Base-by-base conservation (phyloP, 2,888 invertebrate species). In the Laspeyria flexula region DNA sequence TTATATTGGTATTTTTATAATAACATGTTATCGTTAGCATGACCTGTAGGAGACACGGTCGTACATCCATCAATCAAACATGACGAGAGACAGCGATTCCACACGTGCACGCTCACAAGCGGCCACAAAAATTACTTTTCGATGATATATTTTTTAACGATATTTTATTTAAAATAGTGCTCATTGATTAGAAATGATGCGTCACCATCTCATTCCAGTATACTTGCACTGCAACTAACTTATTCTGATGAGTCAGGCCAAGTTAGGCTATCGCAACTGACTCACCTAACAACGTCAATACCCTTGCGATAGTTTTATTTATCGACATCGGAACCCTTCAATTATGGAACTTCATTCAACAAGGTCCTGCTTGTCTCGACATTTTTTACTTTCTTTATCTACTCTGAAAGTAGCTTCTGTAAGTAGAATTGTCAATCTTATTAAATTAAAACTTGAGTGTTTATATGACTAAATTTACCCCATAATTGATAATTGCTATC, bases 181-280 rank as follows among this genome's bases (percentile, higher is more conserved):
- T 69, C 71, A 11, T 71, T 76, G 79, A 77, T 65, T 73, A 69
- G 63, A 56, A 55, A 46, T 44, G 71, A 81, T 90, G 89, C 85
- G 88, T 90, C 90, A 90, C 75, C 55, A 60, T 65, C 73, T 79
- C 82, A 85, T 87, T 84, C 79, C 77, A 55, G 77, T 77, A 71
- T 73, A 71, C 65, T 72, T 73, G 64, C 65, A 67, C 71, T 73
- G 66, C 65, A 68, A 66, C 64, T 51, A 75, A 81, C 73, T 77
- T 78, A 69, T 65, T 70, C 67, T 69, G 69, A 80, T 89, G 90
- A 88, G 75, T 88, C 88, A 89, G 69, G 54, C 56, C 57, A 78
- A 83, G 73, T 79, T 74, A 69, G 73, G 73, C 71, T 81, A 83
- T 83, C 75, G 74, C 70, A 62, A 64, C 73, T 88, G 88, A 89